Evolutionary conservation across 1,140 invertebrate genomes (phyloP), one percentile per base, ranked within the genome.

Genomic region (Apis laboriosa): DNA sequence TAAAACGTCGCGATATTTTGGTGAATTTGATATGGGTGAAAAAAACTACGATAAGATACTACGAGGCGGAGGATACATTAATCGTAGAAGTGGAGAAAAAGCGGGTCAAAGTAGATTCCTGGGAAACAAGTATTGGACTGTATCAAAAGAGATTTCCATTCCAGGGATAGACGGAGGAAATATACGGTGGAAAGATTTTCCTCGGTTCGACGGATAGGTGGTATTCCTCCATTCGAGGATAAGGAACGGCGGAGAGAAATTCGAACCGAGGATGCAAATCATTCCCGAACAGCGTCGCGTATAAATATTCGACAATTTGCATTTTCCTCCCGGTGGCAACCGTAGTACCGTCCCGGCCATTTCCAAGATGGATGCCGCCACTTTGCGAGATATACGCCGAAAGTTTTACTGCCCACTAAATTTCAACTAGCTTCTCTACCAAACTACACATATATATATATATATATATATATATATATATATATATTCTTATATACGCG

Each of bases 351-450:
- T 87, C 77, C 88, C 60, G 82, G 88, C 90, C 88, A 90, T 92
- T 92, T 86, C 86, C 91, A 92, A 92, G 90, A 92, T 91, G 89
- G 90, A 92, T 92, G 84, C 90, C 86, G 87, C 90, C 90, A 91
- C 91, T 92, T 91, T 88, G 83, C 84, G 87, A 90, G 86, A 91
- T 91, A 91, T 91, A 92, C 83, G 88, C 81, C 86, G 90, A 91
- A 91, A 91, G 90, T 91, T 92, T 92, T 91, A 92, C 86, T 91
- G 88, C 90, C 88, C 88, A 89, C 85, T 91, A 91, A 92, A 92
- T 91, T 92, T 90, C 86, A 91, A 89, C 90, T 92, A 91, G 89
- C 85, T 86, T 73, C 77, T 66, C 76, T 68, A 68, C 21, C 8
- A 43, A 43, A 43, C 34, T 43, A 43, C 34, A 43, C 5, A 43